These are phyloP conservation scores for Myotis planiceps DNA, from an alignment of 2,797 vertebrate genomes.

Conservation along the genomic window DNA sequence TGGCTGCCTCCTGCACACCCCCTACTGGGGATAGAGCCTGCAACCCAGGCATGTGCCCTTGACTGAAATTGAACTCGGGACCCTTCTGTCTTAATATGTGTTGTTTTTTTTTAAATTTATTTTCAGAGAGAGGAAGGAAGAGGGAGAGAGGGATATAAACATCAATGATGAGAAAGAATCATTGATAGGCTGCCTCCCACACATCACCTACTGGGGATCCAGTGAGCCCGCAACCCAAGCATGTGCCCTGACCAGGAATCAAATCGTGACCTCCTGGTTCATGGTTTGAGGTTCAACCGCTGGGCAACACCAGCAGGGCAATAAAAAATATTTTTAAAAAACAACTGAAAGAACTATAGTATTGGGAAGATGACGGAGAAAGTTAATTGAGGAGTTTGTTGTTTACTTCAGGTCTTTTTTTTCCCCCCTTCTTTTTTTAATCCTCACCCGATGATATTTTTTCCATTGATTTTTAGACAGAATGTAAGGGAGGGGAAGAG, in stretches of 20 bases:
- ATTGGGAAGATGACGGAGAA: conserved; percentile 27
- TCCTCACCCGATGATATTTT: no score
- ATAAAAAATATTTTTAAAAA: background rate
- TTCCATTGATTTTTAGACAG: no score
- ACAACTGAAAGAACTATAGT: background rate
- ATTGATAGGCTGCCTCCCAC: background rate
- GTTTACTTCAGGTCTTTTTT: background rate
- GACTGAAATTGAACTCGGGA: background rate
- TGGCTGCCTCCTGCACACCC: background rate
- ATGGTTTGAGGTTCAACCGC: background rate
- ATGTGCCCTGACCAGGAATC: background rate
- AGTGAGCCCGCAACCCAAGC: background rate
- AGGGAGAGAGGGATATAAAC: background rate
- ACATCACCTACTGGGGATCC: no score
- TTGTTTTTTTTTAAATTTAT: background rate
- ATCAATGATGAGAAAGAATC: background rate
- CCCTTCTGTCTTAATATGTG: background rate
- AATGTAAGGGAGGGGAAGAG: no score
- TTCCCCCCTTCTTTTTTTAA: no score
- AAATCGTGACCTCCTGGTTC: background rate
- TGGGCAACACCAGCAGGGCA: background rate
- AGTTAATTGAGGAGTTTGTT: background rate
- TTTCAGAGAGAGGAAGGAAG: background rate
- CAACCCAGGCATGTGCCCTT: no score
- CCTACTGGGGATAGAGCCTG: background rate